phyloP scores from a whole-genome alignment of 2,888 invertebrate species.

The Spodoptera littoralis region DNA sequence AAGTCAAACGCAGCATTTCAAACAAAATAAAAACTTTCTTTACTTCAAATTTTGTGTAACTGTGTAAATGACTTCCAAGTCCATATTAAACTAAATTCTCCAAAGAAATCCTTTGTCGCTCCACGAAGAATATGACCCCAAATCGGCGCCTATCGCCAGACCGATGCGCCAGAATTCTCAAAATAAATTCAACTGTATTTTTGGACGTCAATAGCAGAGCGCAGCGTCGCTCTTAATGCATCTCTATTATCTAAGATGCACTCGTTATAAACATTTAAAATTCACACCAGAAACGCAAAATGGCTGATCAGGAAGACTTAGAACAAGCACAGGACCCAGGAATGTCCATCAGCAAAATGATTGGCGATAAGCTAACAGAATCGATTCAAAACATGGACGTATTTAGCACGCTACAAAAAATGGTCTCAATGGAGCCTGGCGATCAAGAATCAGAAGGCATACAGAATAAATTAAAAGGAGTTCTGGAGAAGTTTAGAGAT shows the following conservation, averaged over 20 bases:
- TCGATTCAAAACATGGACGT: constrained; percentile 78
- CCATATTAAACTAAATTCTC: no score
- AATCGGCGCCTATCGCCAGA: constrained; percentile 13
- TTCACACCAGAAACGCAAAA: constrained; percentile 36
- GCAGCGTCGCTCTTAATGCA: constrained; percentile 18
- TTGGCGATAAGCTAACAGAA: constrained; percentile 74
- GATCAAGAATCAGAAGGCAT: constrained; percentile 75
- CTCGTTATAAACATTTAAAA: background rate
- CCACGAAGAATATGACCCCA: background rate
- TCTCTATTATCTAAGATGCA: constrained; percentile 8
- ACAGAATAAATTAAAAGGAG: constrained; percentile 69
- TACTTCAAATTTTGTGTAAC: no score
- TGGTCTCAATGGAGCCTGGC: constrained; percentile 69
- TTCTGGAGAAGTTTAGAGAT: constrained; percentile 69
- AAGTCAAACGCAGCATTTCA: no score
- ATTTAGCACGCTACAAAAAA: constrained; percentile 72
- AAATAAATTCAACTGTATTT: constrained; percentile 47
- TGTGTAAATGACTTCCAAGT: no score
- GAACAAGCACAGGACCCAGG: constrained; percentile 25
- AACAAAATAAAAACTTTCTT: no score
- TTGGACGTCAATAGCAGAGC: constrained; percentile 36
- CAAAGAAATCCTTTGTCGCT: background rate
- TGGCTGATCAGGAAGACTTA: constrained; percentile 47
- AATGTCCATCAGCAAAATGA: constrained; percentile 67
- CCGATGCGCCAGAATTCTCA: constrained; percentile 21